Percentiles rank a stretch among this genome's conserved stretches.
Conservation (phyloP, 2,888 invertebrate genomes). For the Zonitis immaculata region DNA sequence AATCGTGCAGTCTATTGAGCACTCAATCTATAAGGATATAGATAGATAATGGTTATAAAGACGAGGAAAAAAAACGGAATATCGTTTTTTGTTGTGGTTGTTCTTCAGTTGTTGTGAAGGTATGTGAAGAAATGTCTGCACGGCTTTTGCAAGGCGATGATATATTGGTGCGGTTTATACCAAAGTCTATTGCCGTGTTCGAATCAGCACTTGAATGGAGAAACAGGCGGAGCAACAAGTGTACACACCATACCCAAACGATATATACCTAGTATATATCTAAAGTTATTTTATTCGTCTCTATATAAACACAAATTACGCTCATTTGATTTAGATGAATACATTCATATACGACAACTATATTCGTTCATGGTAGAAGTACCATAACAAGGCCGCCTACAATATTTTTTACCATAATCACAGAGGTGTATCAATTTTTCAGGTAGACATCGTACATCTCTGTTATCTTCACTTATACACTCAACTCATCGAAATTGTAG, state of each 20-base stretch:
- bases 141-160: not conserved
- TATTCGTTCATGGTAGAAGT: no score
- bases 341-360: no score
- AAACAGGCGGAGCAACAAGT: constrained; percentile 6
- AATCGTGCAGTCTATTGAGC: not conserved
- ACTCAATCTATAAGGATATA: no score
- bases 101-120: not conserved
- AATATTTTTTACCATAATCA: no score
- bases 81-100: not conserved
- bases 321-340: constrained; percentile 2
- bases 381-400: no score
- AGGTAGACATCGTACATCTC: no score
- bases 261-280: no score
- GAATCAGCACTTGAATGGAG: constrained; percentile 11
- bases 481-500: no score
- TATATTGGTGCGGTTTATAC: not conserved
- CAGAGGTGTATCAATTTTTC: no score
- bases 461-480: no score
- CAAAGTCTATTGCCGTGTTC: constrained; percentile 9
- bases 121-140: not conserved
- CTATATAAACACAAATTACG: constrained; percentile 8
- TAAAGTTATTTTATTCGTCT: constrained; percentile 5
- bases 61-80: not conserved
- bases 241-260: not conserved
- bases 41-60: not conserved